A percentile compares a stretch with the other conserved stretches of the same genome.
These are phyloP conservation scores for Nematostella vectensis DNA, from an alignment of 92 coral and sea anemone genomes.

Conservation along the genomic window DNA sequence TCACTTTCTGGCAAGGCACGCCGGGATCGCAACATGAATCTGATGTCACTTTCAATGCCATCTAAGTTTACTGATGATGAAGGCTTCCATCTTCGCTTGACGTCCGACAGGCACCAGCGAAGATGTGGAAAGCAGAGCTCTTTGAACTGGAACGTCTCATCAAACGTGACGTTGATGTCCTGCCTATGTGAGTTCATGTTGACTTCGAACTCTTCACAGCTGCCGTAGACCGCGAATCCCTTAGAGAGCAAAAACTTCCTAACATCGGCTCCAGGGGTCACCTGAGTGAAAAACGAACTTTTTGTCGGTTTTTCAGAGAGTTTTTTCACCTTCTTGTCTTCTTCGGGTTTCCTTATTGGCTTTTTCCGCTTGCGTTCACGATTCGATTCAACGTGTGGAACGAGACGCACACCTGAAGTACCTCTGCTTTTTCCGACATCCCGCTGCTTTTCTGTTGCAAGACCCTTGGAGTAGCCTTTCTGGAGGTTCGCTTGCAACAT, in stretches of 20 bases:
- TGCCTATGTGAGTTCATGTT: conserved; percentile 59
- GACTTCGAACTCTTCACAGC: conserved; percentile 35
- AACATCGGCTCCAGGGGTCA: conserved; percentile 44
- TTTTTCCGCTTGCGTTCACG: conserved; percentile 4
- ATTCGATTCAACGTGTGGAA: background rate
- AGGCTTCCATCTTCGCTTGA: conserved; percentile 76
- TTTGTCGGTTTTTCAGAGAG: conserved; percentile 55
- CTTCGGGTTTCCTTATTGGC: conserved; percentile 3
- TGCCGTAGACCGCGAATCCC: conserved; percentile 34
- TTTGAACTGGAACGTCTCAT: conserved; percentile 31
- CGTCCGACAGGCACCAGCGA: conserved; percentile 86
- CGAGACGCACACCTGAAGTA: background rate
- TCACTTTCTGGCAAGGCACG: conserved; percentile 58
- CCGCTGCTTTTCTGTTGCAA: background rate
- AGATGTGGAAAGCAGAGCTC: conserved; percentile 54
- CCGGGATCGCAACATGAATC: conserved; percentile 81
- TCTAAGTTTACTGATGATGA: conserved; percentile 44
- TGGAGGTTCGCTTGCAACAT: conserved; percentile 63
- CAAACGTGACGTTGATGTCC: conserved; percentile 47
- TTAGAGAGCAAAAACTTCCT: conserved; percentile 31
- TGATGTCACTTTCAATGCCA: conserved; percentile 84
- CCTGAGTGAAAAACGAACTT: conserved; percentile 72
- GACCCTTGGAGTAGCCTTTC: conserved; percentile 2
- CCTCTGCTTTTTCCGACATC: background rate
- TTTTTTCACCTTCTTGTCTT: conserved; percentile 20